These are phyloP conservation scores for Amiota minor DNA, from an alignment of 2,888 invertebrate genomes.

Conservation along the genomic window DNA sequence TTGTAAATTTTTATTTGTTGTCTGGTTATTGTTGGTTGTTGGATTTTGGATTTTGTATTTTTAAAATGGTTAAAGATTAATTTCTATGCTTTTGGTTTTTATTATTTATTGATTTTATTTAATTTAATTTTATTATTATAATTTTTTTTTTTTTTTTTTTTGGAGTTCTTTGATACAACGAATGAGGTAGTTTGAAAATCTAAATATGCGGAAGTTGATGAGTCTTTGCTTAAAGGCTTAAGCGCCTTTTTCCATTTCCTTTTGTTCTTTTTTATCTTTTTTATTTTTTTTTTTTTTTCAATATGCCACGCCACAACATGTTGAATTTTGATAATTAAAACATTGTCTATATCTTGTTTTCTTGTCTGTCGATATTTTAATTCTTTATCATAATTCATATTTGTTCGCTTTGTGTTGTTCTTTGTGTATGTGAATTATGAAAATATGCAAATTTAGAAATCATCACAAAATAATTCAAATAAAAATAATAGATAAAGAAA, in stretches of 20 bases:
- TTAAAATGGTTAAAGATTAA: too few relatives aligned
- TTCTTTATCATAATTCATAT: neutral
- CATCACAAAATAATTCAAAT: neutral
- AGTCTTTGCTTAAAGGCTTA: neutral
- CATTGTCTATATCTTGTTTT: neutral
- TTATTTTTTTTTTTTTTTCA: neutral
- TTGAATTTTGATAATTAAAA: constrained; percentile 17
- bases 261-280: neutral
- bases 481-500: neutral
- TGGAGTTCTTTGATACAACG: too few relatives aligned
- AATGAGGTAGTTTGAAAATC: neutral
- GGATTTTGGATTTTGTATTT: too few relatives aligned
- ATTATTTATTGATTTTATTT: neutral
- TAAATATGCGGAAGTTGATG: constrained; percentile 13
- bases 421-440: constrained; percentile 53
- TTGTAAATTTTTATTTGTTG: constrained; percentile 14
- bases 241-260: neutral
- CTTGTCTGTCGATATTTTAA: too few relatives aligned
- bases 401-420: constrained; percentile 22
- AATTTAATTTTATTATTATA: too few relatives aligned
- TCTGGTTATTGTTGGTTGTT: neutral
- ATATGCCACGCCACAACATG: neutral
- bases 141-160: too few relatives aligned
- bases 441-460: constrained; percentile 59
- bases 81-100: too few relatives aligned